Conservation (phyloP, 2,888 invertebrate genomes). For the Limnephilus lunatus region DNA sequence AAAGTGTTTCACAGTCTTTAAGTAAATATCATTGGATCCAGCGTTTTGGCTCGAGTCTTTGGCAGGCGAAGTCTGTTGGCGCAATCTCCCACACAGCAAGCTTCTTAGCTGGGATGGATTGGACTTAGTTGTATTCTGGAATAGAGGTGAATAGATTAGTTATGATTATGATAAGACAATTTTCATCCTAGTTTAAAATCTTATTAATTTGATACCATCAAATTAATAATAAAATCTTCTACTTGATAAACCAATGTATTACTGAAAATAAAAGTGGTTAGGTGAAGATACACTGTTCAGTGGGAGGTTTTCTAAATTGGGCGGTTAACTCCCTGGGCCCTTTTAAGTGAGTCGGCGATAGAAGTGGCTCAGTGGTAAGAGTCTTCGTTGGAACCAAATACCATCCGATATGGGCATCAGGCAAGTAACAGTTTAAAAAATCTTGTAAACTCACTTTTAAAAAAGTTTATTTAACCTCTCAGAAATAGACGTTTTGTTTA, state of each 20-base stretch:
- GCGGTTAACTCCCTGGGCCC: too few species aligned
- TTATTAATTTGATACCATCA: neutral
- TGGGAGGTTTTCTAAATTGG: too few species aligned
- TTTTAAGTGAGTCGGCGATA: too few species aligned
- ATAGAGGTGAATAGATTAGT: slow-evolving; percentile 63
- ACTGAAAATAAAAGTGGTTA: neutral
- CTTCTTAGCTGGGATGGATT: slow-evolving; percentile 78
- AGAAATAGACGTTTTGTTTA: too few species aligned
- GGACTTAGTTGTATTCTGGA: slow-evolving; percentile 77
- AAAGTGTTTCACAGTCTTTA: slow-evolving; percentile 74
- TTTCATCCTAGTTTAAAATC: neutral
- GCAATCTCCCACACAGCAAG: slow-evolving; percentile 78
- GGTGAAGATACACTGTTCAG: neutral
- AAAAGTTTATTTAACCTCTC: neutral
- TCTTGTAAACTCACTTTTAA: neutral
- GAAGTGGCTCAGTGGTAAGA: too few species aligned
- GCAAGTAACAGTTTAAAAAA: neutral
- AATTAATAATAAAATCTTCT: neutral
- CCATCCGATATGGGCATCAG: neutral
- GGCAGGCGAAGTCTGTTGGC: slow-evolving; percentile 77
- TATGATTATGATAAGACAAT: neutral
- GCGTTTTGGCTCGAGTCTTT: slow-evolving; percentile 79
- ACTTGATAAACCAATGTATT: neutral
- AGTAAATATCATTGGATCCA: slow-evolving; percentile 76
- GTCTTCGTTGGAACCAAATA: too few species aligned